Base-by-base conservation (phyloP, 1,140 invertebrate genomes). In the Oedothorax gibbosus region DNA sequence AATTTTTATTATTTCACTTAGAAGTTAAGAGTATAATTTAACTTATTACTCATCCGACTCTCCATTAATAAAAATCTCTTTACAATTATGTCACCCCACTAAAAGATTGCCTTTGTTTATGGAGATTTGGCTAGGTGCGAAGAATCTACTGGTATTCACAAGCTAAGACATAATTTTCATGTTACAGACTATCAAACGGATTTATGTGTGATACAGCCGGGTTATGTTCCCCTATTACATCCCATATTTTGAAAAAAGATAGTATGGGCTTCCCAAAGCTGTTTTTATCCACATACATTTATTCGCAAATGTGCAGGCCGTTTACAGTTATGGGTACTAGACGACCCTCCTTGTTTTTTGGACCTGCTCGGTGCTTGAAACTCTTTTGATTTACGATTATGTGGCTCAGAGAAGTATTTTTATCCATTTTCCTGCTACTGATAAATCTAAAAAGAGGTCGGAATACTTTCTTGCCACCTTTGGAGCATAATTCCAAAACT, bases 181-280 rank as follows among this genome's bases (percentile, higher is more conserved):
- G 81, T 84, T 84, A 75, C 71, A 64, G 51, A 71, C 81, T 76
- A 84, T 84, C 81, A 84, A 84, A 84, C 76, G 81, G 81, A 84
- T 84, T 75, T 84, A 84, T 84, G 81, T 72, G 60, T 62, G 71
- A 84, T 84, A 84, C 71, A 84, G 68, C 71, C 51, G 62, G 81
- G 81, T 84, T 84, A 84, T 84, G 81, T 76, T 65, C 71, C 21
- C 18, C 72, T 84, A 84, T 76, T 84, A 84, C 81, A 76, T 51
- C 81, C 21, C 72, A 84, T 84, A 84, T 84, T 84, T 84, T 84
- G 60, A 84, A 84, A 84, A 84, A 72, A 84, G 72, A 76, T 57
- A 72, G 68, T 68, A 84, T 84, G 51, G 72, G 71, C 54, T 66
- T 18, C 50, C 62, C 15, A 57, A 84, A 84, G 62, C 64, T 60